A percentile compares a stretch with the other conserved stretches of the same genome.
Evolutionary conservation across 2,797 vertebrate genomes (phyloP).

Genomic region (Leptoclinus maculatus): DNA sequence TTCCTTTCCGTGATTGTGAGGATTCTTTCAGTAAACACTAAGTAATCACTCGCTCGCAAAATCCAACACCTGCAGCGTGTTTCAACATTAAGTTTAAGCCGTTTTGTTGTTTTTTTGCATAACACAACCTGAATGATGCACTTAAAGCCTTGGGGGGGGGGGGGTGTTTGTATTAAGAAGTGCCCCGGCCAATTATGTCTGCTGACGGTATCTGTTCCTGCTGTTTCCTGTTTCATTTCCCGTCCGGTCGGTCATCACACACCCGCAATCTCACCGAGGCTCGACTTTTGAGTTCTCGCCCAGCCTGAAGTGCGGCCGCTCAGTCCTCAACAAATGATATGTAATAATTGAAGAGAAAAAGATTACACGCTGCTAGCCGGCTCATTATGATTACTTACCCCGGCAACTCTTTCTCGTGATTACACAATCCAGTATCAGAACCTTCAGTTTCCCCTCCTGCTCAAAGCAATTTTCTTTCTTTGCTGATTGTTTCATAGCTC

Average conservation of each 20-base stretch:
- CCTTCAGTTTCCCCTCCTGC: constrained; percentile 62
- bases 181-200: constrained; percentile 20
- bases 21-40: constrained; percentile 35
- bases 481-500: constrained; percentile 76
- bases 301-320: not conserved
- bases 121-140: not conserved
- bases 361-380: constrained; percentile 52
- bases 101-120: not conserved
- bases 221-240: constrained; percentile 47
- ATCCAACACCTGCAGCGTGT: constrained; percentile 42
- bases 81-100: not conserved
- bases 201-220: constrained; percentile 12
- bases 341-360: constrained; percentile 63
- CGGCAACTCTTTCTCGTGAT: constrained; percentile 62
- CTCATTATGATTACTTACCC: constrained; percentile 67
- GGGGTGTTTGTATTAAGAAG: constrained; percentile 16
- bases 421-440: constrained; percentile 55
- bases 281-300: constrained; percentile 27
- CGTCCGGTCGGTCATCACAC: constrained; percentile 16
- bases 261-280: constrained; percentile 23
- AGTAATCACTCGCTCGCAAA: constrained; percentile 32
- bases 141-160: not conserved
- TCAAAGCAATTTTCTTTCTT: constrained; percentile 75
- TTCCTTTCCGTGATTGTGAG: constrained; percentile 48
- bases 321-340: constrained; percentile 44